Conservation (phyloP, 2,797 vertebrate genomes). For the Acomys russatus region DNA sequence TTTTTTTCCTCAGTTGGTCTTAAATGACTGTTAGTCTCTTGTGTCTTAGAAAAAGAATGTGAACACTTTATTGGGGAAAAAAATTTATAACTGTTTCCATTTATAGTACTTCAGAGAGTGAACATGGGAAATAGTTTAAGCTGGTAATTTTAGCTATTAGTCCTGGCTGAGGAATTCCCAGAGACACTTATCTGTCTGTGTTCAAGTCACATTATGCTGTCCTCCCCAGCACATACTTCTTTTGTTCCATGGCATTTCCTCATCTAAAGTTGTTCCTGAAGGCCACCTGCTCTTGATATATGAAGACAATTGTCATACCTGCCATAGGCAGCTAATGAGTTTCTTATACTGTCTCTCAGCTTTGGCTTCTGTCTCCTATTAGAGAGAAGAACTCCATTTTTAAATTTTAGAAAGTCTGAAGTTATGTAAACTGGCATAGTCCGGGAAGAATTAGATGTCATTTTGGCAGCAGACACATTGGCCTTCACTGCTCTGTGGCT, state of each 20-base stretch:
- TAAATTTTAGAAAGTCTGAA: constrained; percentile 3
- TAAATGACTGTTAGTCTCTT: constrained; percentile 74
- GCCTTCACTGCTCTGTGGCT: background rate
- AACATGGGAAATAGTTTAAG: constrained; percentile 78
- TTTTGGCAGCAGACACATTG: background rate
- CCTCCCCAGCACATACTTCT: constrained; percentile 27
- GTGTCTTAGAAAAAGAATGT: constrained; percentile 76
- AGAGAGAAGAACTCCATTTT: background rate
- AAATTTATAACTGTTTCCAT: constrained; percentile 79
- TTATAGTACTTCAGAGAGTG: constrained; percentile 76
- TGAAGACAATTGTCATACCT: constrained; percentile 41
- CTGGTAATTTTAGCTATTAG: constrained; percentile 77
- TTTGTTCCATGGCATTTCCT: constrained; percentile 50
- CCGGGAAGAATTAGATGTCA: background rate
- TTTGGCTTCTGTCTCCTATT: background rate
- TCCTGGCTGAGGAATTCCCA: constrained; percentile 68
- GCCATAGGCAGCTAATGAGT: constrained; percentile 19
- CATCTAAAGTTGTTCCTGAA: constrained; percentile 53
- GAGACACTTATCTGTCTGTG: constrained; percentile 66
- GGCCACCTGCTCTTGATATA: constrained; percentile 53
- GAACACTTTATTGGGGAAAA: constrained; percentile 66
- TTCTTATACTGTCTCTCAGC: constrained; percentile 35
- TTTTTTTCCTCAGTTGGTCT: constrained; percentile 74
- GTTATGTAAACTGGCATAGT: background rate
- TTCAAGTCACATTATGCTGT: constrained; percentile 48